phyloP scores from a whole-genome alignment of 2,888 invertebrate genomes.

The Toxonevra muliebris region DNA sequence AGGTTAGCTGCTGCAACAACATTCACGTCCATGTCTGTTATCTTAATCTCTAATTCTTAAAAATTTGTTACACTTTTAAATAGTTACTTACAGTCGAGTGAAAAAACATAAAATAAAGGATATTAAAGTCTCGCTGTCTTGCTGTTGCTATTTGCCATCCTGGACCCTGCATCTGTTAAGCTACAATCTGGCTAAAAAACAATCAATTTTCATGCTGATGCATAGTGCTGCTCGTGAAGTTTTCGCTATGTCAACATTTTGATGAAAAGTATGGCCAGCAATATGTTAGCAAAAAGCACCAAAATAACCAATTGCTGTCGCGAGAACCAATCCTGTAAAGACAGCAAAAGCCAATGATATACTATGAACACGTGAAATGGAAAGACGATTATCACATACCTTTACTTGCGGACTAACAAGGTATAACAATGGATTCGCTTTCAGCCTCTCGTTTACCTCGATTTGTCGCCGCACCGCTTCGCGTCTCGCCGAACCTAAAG shows the following conservation, averaged over 20 bases:
- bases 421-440: slow-evolving; percentile 94
- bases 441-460: slow-evolving; percentile 89
- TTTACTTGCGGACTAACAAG: slow-evolving; percentile 97
- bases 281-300: slow-evolving; percentile 93
- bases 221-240: slow-evolving; percentile 32
- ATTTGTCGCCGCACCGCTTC: slow-evolving; percentile 92
- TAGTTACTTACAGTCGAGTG: no score
- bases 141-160: slow-evolving; percentile 7
- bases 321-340: slow-evolving; percentile 89
- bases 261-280: slow-evolving; percentile 94
- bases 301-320: slow-evolving; percentile 94
- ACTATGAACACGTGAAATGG: neutral
- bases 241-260: slow-evolving; percentile 92
- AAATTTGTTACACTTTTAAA: no score
- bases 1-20: neutral
- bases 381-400: slow-evolving; percentile 69
- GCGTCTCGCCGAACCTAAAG: slow-evolving; percentile 90
- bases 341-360: neutral
- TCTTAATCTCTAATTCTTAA: no score
- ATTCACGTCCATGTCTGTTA: neutral
- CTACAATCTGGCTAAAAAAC: neutral
- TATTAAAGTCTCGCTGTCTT: slow-evolving; percentile 21
- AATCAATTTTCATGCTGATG: neutral
- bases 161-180: neutral
- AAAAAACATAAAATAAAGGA: no score